These are phyloP conservation scores for Poeciliopsis retropinna DNA, from an alignment of 2,113 vertebrate species.

Conservation along the genomic window DNA sequence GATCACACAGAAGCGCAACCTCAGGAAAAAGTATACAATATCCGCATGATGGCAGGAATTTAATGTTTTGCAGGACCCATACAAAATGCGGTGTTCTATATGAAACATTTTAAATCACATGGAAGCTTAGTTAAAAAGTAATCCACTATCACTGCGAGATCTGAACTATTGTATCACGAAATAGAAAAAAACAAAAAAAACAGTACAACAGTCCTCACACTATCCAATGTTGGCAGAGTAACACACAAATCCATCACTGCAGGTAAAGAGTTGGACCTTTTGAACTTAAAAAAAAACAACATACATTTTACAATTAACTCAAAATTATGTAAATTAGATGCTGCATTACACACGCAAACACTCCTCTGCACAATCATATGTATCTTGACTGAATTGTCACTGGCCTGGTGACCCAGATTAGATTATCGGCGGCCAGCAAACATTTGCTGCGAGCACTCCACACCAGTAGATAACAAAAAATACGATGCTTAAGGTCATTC, in stretches of 20 bases:
- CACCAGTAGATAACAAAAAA: neutral
- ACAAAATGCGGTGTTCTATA: neutral
- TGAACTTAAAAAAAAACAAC: neutral
- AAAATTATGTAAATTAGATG: neutral
- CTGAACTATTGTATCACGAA: neutral
- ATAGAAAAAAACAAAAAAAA: neutral
- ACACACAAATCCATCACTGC: slow-evolving; percentile 23
- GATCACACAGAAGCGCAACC: slow-evolving; percentile 20
- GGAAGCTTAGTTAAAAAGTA: neutral
- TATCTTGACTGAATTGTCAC: neutral
- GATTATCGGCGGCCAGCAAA: slow-evolving; percentile 43
- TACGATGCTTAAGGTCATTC: neutral
- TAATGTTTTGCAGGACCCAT: neutral
- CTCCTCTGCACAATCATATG: neutral
- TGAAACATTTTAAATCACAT: neutral
- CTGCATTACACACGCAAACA: neutral
- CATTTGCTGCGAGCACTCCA: slow-evolving; percentile 5
- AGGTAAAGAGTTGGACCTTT: neutral
- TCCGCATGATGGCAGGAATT: neutral
- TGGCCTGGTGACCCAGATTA: slow-evolving; percentile 64
- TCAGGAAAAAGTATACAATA: neutral
- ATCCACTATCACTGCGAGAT: neutral
- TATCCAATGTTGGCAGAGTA: slow-evolving; percentile 46
- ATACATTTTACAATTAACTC: neutral
- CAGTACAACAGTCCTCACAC: neutral